Conservation (phyloP, 2,797 vertebrate species). For the Epinephelus awoara region DNA sequence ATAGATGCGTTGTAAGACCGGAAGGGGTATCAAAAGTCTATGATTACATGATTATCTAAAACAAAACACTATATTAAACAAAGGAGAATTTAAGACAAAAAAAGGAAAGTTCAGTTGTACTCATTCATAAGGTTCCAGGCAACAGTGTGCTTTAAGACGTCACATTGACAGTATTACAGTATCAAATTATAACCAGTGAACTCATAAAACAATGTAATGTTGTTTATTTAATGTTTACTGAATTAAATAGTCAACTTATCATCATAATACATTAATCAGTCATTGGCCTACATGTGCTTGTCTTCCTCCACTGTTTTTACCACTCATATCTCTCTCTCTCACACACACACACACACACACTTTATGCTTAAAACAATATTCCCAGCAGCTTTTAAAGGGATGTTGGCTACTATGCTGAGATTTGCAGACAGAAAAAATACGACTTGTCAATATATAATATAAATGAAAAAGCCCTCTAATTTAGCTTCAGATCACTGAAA, state of each 20-base stretch:
- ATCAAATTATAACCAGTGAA: not conserved
- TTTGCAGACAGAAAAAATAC: not conserved
- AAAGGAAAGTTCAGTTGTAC: not conserved
- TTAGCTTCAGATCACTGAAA: slow-evolving; percentile 18
- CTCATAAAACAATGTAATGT: not conserved
- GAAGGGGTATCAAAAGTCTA: not conserved
- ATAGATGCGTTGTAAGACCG: slow-evolving; percentile 7
- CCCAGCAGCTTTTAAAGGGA: not conserved
- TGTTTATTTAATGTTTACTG: slow-evolving; percentile 7
- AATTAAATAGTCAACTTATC: not conserved
- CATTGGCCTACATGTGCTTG: not conserved
- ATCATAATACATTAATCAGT: not conserved
- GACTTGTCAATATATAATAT: not conserved
- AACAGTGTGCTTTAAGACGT: not conserved
- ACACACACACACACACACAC: not conserved
- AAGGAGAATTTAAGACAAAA: not conserved
- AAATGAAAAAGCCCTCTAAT: not conserved
- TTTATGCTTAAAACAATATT: not conserved
- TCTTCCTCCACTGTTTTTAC: not conserved
- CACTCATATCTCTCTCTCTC: not conserved
- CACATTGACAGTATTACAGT: not conserved
- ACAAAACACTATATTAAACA: not conserved
- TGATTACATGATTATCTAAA: not conserved
- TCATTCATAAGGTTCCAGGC: not conserved
- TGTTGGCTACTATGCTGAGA: not conserved